A percentile compares a stretch with the other conserved stretches of the same genome.
phyloP scores from a whole-genome alignment of 2,888 invertebrate species.

The Drosophila maculinotata region DNA sequence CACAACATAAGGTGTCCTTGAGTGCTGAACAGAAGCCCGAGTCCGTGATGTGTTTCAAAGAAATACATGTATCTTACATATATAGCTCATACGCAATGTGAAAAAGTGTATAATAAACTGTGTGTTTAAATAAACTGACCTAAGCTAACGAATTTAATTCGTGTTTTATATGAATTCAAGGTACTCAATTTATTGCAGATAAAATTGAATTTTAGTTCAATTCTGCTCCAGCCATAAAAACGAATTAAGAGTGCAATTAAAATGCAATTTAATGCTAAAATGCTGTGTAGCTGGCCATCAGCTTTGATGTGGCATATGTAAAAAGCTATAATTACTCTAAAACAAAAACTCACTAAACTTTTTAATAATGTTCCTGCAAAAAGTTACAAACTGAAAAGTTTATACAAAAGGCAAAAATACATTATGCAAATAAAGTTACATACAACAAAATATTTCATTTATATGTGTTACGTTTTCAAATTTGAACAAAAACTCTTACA shows the following conservation, averaged over 20 bases:
- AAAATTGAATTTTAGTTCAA: neutral
- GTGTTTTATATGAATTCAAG: neutral
- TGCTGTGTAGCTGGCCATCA: neutral
- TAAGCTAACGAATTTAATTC: neutral
- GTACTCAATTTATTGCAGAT: neutral
- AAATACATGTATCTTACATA: no score
- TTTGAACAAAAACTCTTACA: neutral
- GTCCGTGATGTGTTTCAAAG: no score
- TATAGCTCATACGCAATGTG: constrained; percentile 6
- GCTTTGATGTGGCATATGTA: constrained; percentile 10
- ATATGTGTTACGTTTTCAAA: neutral
- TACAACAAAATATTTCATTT: neutral
- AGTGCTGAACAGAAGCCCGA: neutral
- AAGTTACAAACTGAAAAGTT: constrained; percentile 13
- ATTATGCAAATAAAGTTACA: constrained; percentile 1
- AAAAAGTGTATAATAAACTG: neutral
- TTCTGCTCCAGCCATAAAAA: neutral
- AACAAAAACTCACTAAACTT: constrained; percentile 1
- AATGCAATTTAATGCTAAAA: constrained; percentile 3
- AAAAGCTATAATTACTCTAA: constrained; percentile 1
- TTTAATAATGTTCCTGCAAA: constrained; percentile 3
- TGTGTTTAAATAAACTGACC: neutral
- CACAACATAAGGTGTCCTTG: constrained; percentile 11
- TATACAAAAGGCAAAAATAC: constrained; percentile 1
- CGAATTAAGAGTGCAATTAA: constrained; percentile 1